These are phyloP conservation scores for Alfaro cultratus DNA, from an alignment of 2,797 vertebrate species.

Conservation along the genomic window DNA sequence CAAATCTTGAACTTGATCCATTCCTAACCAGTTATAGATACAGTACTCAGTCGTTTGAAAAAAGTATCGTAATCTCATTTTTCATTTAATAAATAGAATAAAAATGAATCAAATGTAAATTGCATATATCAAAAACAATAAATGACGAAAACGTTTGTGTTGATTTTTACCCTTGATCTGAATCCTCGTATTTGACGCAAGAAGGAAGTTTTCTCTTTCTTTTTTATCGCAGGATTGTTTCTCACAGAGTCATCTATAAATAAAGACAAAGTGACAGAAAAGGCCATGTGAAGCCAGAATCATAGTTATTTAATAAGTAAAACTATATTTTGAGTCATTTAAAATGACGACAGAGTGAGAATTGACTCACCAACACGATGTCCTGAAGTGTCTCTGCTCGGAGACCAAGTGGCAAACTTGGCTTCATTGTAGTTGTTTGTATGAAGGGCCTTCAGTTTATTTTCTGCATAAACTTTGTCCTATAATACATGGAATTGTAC, in stretches of 20 bases:
- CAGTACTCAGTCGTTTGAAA: not conserved
- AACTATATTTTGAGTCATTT: not conserved
- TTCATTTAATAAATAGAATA: not conserved
- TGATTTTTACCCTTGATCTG: slow-evolving; percentile 65
- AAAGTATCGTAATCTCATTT: not conserved
- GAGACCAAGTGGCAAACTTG: slow-evolving; percentile 84
- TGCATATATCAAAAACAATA: not conserved
- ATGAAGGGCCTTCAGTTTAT: slow-evolving; percentile 88
- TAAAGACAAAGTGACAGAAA: not conserved
- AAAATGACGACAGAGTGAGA: not conserved
- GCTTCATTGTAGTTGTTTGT: slow-evolving; percentile 82
- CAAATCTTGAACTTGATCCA: not conserved
- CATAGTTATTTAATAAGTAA: not conserved
- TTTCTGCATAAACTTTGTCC: slow-evolving; percentile 87
- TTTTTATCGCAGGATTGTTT: slow-evolving; percentile 85
- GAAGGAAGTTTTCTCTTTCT: slow-evolving; percentile 86
- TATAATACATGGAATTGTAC: slow-evolving; percentile 67
- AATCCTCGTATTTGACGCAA: slow-evolving; percentile 85
- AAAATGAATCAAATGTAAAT: not conserved
- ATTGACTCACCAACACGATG: slow-evolving; percentile 80
- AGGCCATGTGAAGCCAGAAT: not conserved
- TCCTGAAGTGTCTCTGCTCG: slow-evolving; percentile 72
- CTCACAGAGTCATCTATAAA: slow-evolving; percentile 80
- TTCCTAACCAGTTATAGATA: not conserved
- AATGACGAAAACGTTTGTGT: not conserved